These are phyloP conservation scores for Ectemnius continuus DNA, from an alignment of 2,888 invertebrate genomes.

Conservation along the genomic window DNA sequence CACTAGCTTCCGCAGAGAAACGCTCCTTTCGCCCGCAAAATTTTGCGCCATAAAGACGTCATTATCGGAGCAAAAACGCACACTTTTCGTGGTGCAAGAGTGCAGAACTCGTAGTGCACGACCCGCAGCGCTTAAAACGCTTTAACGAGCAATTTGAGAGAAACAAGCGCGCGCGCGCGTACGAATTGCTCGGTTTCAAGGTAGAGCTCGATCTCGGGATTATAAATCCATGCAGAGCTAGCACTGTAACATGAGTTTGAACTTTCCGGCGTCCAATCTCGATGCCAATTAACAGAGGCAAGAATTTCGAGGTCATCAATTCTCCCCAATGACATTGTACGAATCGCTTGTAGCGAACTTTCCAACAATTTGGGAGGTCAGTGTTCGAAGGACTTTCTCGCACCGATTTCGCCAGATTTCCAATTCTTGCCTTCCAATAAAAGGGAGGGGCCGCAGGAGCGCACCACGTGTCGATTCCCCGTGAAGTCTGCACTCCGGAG, in stretches of 20 bases:
- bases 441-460: not conserved
- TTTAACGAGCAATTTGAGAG: constrained; percentile 6
- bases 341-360: constrained; percentile 28
- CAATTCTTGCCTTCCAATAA: constrained; percentile 34
- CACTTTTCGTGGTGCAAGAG: constrained; percentile 27
- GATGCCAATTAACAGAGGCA: constrained; percentile 24
- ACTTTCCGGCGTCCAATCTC: constrained; percentile 18
- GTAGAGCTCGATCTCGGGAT: not conserved
- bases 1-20: constrained; percentile 12
- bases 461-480: not conserved
- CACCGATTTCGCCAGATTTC: constrained; percentile 12
- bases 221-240: not conserved
- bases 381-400: constrained; percentile 31
- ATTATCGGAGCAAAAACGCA: constrained; percentile 46
- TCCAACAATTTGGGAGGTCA: constrained; percentile 21
- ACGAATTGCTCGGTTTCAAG: not conserved
- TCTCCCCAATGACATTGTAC: not conserved
- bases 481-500: constrained; percentile 48
- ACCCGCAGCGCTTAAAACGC: constrained; percentile 11
- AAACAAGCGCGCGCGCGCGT: not conserved
- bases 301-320: constrained; percentile 16
- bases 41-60: constrained; percentile 41
- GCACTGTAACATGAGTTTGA: not conserved
- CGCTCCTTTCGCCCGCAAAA: constrained; percentile 18
- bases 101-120: constrained; percentile 47